phyloP scores from a whole-genome alignment of 1,140 invertebrate genomes.

The Nasonia longicornis region DNA sequence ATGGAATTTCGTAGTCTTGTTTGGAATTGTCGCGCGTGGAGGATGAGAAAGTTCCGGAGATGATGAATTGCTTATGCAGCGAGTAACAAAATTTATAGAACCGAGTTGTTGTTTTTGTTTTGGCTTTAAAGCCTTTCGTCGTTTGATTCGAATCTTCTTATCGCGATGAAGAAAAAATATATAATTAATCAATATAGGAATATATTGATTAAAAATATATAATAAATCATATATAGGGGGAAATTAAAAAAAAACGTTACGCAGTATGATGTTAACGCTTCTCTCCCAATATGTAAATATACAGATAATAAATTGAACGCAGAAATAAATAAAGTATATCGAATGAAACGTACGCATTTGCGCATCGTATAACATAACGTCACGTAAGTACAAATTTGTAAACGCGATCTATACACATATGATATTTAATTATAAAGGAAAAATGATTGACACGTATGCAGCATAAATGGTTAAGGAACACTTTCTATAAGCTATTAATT shows the following conservation, averaged over 20 bases:
- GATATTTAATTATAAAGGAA: not conserved
- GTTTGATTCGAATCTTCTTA: not conserved
- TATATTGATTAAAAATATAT: no score
- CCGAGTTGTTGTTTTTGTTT: not conserved
- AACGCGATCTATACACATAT: not conserved
- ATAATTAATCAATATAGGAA: no score
- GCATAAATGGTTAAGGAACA: not conserved
- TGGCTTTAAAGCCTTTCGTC: not conserved
- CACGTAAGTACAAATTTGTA: slow-evolving; percentile 39
- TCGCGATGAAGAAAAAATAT: no score
- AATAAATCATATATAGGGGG: no score
- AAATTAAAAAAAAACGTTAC: no score
- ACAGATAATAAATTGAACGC: not conserved
- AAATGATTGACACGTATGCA: not conserved
- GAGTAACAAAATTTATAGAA: not conserved
- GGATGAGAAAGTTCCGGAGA: not conserved
- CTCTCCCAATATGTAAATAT: not conserved
- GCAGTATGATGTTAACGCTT: no score
- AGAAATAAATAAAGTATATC: not conserved
- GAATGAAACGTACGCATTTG: not conserved
- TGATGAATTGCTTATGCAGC: not conserved
- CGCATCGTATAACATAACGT: not conserved
- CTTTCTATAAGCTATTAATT: slow-evolving; percentile 26
- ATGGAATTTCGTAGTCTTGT: not conserved
- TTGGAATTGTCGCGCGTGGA: not conserved